Evolutionary conservation across 2,888 invertebrate genomes (phyloP).

Genomic region (Drosophila kuntzei): DNA sequence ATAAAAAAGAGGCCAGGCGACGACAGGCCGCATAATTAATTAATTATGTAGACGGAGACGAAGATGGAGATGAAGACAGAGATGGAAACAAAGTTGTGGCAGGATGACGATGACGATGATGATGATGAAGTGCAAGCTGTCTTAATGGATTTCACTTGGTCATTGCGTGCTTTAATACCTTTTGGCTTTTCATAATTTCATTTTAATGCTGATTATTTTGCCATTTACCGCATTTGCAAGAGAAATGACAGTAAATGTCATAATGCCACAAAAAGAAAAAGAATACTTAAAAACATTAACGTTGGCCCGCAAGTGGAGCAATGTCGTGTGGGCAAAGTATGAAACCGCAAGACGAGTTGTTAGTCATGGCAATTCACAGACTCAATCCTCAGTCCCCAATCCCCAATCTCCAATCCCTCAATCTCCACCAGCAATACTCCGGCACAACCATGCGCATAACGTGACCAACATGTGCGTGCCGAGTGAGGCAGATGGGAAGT

Average conservation of each 20-base stretch:
- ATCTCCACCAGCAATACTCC: constrained; percentile 5
- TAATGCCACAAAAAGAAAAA: constrained; percentile 35
- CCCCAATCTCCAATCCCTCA: constrained; percentile 2
- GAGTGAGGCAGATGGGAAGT: constrained; percentile 34
- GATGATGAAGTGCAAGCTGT: constrained; percentile 25
- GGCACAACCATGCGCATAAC: constrained; percentile 56
- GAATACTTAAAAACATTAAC: constrained; percentile 44
- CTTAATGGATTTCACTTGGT: constrained; percentile 75
- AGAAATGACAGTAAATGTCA: constrained; percentile 64
- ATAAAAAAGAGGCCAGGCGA: constrained; percentile 23
- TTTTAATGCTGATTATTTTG: constrained; percentile 64
- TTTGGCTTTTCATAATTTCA: constrained; percentile 54
- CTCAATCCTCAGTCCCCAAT: constrained; percentile 7
- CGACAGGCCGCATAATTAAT: constrained; percentile 42
- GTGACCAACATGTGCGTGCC: constrained; percentile 79
- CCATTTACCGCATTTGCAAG: constrained; percentile 63
- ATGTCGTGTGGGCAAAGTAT: constrained; percentile 70
- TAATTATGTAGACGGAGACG: constrained; percentile 23
- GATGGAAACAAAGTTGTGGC: constrained; percentile 2
- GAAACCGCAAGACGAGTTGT: constrained; percentile 64
- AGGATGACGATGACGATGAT: constrained; percentile 11
- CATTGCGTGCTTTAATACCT: constrained; percentile 68
- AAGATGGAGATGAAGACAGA: constrained; percentile 5
- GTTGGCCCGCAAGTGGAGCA: constrained; percentile 71
- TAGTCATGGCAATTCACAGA: constrained; percentile 39